Evolutionary conservation across 2,888 invertebrate species (phyloP).

Genomic region (Apamea monoglypha): DNA sequence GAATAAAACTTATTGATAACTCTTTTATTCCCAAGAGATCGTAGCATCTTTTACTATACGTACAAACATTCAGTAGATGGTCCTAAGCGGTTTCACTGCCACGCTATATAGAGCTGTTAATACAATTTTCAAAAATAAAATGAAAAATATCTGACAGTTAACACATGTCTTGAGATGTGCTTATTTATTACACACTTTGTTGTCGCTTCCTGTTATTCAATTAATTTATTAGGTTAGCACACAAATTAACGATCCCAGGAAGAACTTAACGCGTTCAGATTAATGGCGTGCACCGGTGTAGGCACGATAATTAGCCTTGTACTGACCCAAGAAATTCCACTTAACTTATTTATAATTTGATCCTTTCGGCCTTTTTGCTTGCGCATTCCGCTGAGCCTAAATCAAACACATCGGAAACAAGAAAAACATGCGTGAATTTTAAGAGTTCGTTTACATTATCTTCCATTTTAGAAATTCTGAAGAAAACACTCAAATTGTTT

Average conservation of each 20-base stretch:
- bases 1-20: slow-evolving; percentile 88
- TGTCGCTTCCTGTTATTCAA: slow-evolving; percentile 83
- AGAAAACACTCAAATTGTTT: slow-evolving; percentile 53
- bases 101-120: slow-evolving; percentile 81
- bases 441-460: slow-evolving; percentile 29
- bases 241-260: slow-evolving; percentile 85
- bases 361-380: slow-evolving; percentile 47
- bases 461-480: slow-evolving; percentile 33
- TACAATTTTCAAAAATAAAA: slow-evolving; percentile 75
- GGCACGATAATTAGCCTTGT: slow-evolving; percentile 65
- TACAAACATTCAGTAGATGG: slow-evolving; percentile 80
- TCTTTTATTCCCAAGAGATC: slow-evolving; percentile 84
- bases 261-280: slow-evolving; percentile 81
- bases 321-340: slow-evolving; percentile 59
- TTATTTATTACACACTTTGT: slow-evolving; percentile 87
- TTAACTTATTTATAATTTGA: slow-evolving; percentile 58
- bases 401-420: slow-evolving; percentile 27
- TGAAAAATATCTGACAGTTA: slow-evolving; percentile 76
- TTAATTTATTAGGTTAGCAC: slow-evolving; percentile 86
- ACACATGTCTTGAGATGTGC: slow-evolving; percentile 79
- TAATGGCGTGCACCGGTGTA: slow-evolving; percentile 73
- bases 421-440: slow-evolving; percentile 23
- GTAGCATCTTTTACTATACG: slow-evolving; percentile 84
- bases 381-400: slow-evolving; percentile 39
- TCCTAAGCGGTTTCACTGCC: slow-evolving; percentile 82